Evolutionary conservation across 1,140 invertebrate genomes (phyloP).

Genomic region (Oppia nitens): DNA sequence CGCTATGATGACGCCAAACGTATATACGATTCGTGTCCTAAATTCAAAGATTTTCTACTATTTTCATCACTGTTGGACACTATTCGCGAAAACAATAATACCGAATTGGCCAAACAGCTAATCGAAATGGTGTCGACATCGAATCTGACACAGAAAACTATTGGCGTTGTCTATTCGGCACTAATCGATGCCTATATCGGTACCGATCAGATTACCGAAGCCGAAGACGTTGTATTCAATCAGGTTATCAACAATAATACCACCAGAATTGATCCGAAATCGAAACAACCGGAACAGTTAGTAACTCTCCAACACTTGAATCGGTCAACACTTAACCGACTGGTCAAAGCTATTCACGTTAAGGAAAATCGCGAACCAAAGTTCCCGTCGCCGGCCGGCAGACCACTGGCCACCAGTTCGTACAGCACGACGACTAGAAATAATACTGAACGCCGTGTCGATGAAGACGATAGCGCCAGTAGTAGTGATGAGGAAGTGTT

Average conservation of each 20-base stretch:
- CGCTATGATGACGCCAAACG: conserved; percentile 6
- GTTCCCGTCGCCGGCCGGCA: neutral
- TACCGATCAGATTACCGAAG: neutral
- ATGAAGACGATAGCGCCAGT: neutral
- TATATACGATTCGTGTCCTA: conserved; percentile 8
- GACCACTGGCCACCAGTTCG: neutral
- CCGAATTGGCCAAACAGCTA: conserved; percentile 3
- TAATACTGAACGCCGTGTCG: too few species aligned
- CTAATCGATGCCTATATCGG: neutral
- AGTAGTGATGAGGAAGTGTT: neutral
- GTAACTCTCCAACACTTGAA: neutral
- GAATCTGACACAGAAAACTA: conserved; percentile 1
- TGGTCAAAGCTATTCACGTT: neutral
- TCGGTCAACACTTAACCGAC: neutral
- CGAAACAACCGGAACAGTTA: neutral
- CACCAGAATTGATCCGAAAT: neutral
- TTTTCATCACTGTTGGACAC: neutral
- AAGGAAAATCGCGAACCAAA: neutral
- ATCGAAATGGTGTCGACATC: conserved; percentile 11
- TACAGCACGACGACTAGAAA: neutral
- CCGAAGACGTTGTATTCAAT: neutral
- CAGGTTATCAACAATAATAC: neutral
- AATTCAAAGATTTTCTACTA: neutral
- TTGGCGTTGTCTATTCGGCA: neutral
- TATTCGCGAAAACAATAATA: conserved; percentile 7